phyloP scores from a whole-genome alignment of 2,113 vertebrate species.

The Brachypodius melanocephalos region DNA sequence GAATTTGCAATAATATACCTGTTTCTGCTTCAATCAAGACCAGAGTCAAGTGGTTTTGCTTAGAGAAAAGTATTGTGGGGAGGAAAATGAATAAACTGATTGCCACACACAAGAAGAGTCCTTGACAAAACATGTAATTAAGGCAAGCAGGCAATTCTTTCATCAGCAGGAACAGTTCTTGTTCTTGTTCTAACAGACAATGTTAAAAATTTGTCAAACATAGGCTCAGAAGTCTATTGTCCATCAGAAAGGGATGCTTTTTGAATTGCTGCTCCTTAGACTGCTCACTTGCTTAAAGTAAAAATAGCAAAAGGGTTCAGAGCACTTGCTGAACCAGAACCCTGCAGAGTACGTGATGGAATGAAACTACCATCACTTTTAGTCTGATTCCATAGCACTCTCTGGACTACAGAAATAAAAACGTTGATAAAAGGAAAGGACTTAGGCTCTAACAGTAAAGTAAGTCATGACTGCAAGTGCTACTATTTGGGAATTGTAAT shows the following conservation, averaged over 20 bases:
- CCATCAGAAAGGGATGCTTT: neutral
- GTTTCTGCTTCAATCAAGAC: neutral
- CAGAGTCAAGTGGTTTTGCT: neutral
- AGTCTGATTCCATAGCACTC: neutral
- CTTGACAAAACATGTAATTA: neutral
- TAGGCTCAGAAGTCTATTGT: neutral
- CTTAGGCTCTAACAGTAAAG: neutral
- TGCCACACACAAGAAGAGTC: neutral
- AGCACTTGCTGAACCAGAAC: conserved; percentile 3
- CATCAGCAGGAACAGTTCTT: neutral
- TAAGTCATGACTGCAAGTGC: neutral
- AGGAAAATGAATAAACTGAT: neutral
- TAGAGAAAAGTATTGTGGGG: neutral
- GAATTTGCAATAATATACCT: neutral
- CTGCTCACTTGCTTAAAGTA: neutral
- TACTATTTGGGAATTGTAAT: neutral
- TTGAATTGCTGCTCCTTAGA: neutral
- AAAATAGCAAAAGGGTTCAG: neutral
- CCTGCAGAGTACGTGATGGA: neutral
- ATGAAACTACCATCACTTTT: conserved; percentile 3
- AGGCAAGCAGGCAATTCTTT: neutral
- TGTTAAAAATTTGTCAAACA: neutral
- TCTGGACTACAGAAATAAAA: neutral
- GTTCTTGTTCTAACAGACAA: neutral
- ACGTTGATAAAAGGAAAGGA: neutral